Base-by-base conservation (phyloP, 2,888 invertebrate species). In the Coenonympha arcania region DNA sequence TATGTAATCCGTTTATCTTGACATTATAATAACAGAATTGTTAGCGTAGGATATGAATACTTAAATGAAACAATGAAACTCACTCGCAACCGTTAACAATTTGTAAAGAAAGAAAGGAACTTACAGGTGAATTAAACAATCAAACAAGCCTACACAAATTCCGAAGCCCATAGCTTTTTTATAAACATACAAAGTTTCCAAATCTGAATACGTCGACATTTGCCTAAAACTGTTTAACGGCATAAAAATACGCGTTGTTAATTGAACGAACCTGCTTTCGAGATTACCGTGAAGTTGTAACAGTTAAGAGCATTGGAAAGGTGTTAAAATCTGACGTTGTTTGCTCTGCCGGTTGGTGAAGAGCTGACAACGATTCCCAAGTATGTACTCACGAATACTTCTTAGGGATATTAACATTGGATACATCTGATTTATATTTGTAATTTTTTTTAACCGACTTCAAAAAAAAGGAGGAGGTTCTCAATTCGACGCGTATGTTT, bases 281-380 rank as follows among this genome's bases (percentile, higher is more conserved):
- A 59, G 62, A 63, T 48, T 47, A 54, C 41, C 59, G 52, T 57
- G 44, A 50, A 56, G 57, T 58, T 62, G 55, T 60, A 48, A 61
- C 58, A 5, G 31, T 6, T 6, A n/a, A 8, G 31, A 55, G 56
- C 56, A 58, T 63, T 63, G 59, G 68, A 69, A 65, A 70, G 66
- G 69, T 69, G 75, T 69, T 58, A 68, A 68, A 66, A 68, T 54
- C 47, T 41, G 48, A 39, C 53, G 44, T 43, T 65, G 69, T 69
- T 69, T 73, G 67, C 59, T 52, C 62, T 65, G 48, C 54, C 61
- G 66, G 58, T 66, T 63, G 58, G 53, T 50, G 50, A 15, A 49
- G 43, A 40, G 52, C 51, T 53, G 65, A 50, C 52, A 58, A 57
- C 19, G 26, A 18, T n/a, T 13, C 45, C 31, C 37, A 15, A 15